Evolutionary conservation across 2,888 invertebrate genomes (phyloP).

Genomic region (Meganola albula): DNA sequence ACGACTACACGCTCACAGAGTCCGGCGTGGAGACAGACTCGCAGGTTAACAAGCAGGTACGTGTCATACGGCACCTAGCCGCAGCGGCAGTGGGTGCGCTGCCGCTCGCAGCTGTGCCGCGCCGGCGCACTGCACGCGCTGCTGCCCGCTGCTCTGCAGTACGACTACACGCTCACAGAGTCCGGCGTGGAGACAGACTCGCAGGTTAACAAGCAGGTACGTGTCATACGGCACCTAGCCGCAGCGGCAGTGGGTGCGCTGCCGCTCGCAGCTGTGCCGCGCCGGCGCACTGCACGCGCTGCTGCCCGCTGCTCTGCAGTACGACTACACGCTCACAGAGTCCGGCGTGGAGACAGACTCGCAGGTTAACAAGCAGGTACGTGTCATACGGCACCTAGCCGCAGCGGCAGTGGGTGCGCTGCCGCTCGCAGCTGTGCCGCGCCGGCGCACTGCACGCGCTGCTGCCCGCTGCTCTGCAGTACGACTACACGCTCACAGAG

Average conservation of each 20-base stretch:
- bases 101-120: slow-evolving; percentile 90
- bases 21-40: slow-evolving; percentile 93
- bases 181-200: slow-evolving; percentile 93
- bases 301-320: slow-evolving; percentile 92
- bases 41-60: slow-evolving; percentile 88
- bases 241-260: too few relatives aligned
- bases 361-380: slow-evolving; percentile 88
- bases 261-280: slow-evolving; percentile 90
- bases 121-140: slow-evolving; percentile 95
- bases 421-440: slow-evolving; percentile 90
- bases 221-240: too few relatives aligned
- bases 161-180: slow-evolving; percentile 98
- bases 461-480: slow-evolving; percentile 92
- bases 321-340: slow-evolving; percentile 98
- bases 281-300: slow-evolving; percentile 95
- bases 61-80: too few relatives aligned
- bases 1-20: slow-evolving; percentile 87
- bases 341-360: slow-evolving; percentile 93
- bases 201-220: slow-evolving; percentile 88
- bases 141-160: slow-evolving; percentile 92
- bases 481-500: slow-evolving; percentile 98
- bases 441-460: slow-evolving; percentile 95
- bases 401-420: too few relatives aligned
- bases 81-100: too few relatives aligned
- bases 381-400: too few relatives aligned